Conservation (phyloP, 2,113 vertebrate genomes). For the Anser cygnoides region DNA sequence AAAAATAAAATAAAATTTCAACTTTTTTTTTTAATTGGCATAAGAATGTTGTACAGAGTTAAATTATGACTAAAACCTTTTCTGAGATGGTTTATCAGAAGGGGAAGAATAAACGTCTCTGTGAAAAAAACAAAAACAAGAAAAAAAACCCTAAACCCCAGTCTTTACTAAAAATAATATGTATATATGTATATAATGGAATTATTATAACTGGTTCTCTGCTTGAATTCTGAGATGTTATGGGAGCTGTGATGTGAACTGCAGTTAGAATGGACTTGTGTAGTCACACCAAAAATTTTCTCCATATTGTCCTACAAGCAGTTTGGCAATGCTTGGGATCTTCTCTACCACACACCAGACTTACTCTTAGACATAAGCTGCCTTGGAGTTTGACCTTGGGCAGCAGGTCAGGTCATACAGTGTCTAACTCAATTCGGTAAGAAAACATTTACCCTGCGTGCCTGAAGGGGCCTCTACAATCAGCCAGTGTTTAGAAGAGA, state of each 20-base stretch:
- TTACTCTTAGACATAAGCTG: background rate
- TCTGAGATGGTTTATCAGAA: background rate
- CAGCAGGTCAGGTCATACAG: background rate
- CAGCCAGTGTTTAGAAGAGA: background rate
- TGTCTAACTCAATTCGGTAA: background rate
- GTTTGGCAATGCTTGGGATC: background rate
- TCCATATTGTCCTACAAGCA: fast-evolving
- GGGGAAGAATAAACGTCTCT: background rate
- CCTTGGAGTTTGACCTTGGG: background rate
- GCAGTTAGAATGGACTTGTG: fast-evolving
- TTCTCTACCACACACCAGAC: background rate
- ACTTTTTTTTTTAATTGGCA: background rate
- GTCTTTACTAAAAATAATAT: background rate
- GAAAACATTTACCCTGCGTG: background rate
- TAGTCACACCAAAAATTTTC: background rate
- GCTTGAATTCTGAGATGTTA: background rate
- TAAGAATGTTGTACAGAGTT: background rate
- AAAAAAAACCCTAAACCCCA: background rate
- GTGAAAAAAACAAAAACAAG: background rate
- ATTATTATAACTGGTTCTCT: background rate
- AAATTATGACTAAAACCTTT: background rate
- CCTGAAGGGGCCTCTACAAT: background rate
- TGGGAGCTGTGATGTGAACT: background rate
- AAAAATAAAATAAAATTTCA: background rate
- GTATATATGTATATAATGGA: background rate